phyloP scores from a whole-genome alignment of 2,797 vertebrate species.

The Pithecia hirsuta region DNA sequence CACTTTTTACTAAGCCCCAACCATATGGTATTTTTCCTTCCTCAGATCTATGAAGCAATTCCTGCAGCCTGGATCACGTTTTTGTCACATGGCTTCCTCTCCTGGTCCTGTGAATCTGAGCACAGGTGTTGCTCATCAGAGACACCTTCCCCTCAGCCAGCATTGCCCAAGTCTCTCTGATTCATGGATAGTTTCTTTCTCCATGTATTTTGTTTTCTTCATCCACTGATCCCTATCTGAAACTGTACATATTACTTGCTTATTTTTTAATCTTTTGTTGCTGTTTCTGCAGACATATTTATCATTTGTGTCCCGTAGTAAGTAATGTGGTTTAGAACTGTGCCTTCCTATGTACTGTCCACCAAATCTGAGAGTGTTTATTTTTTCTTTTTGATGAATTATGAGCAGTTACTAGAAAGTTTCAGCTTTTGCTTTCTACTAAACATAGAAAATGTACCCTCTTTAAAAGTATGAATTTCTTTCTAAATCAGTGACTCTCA shows the following conservation, averaged over 20 bases:
- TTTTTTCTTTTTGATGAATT: not conserved
- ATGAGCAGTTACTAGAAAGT: not conserved
- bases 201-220: not conserved
- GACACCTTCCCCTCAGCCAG: not conserved
- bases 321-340: not conserved
- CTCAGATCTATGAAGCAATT: not conserved
- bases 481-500: not conserved
- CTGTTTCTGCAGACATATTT: not conserved
- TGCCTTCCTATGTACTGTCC: not conserved
- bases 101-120: not conserved
- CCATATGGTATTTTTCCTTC: not conserved
- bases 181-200: not conserved
- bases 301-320: not conserved
- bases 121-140: not conserved
- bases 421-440: not conserved
- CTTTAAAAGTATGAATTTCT: not conserved
- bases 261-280: not conserved
- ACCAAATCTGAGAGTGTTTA: not conserved
- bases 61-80: not conserved
- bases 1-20: not conserved
- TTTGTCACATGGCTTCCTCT: not conserved
- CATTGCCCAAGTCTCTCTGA: too few relatives aligned
- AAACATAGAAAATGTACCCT: not conserved
- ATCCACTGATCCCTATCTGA: not conserved
- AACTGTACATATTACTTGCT: not conserved